These are phyloP conservation scores for Sapayoa aenigma DNA, from an alignment of 2,113 vertebrate genomes.

Conservation along the genomic window DNA sequence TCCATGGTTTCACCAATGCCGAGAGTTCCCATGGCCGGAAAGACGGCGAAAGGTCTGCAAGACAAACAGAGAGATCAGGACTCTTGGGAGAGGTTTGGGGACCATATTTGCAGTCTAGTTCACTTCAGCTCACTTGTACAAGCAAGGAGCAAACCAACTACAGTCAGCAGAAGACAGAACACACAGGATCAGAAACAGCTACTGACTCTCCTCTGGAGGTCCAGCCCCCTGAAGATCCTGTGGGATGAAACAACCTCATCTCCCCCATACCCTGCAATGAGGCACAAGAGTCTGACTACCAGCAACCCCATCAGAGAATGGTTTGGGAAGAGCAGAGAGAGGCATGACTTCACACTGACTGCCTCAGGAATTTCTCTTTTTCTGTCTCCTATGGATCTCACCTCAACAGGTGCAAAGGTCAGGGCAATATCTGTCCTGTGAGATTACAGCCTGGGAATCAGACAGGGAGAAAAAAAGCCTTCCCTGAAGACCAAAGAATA, in stretches of 20 bases:
- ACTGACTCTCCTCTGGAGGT: not conserved
- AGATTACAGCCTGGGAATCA: not conserved
- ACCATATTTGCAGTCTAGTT: not conserved
- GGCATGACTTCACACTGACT: not conserved
- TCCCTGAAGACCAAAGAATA: not conserved
- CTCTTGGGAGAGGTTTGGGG: not conserved
- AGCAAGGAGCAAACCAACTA: not conserved
- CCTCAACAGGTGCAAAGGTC: not conserved
- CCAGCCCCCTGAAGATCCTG: not conserved
- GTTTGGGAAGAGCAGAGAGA: not conserved
- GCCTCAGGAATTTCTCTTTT: not conserved
- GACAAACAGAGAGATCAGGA: not conserved
- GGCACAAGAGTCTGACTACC: rapidly evolving
- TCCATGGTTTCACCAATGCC: constrained; percentile 74
- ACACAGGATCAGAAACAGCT: not conserved
- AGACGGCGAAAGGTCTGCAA: constrained; percentile 85
- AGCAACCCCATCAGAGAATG: not conserved
- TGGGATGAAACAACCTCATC: not conserved
- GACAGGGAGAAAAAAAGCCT: not conserved
- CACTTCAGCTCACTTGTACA: not conserved
- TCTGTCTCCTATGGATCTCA: not conserved
- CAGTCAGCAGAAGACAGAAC: not conserved
- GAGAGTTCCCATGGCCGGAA: constrained; percentile 74
- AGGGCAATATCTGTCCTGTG: not conserved
- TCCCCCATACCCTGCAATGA: not conserved